phyloP scores from a whole-genome alignment of 2,888 invertebrate species.

The Eupithecia tripunctaria region DNA sequence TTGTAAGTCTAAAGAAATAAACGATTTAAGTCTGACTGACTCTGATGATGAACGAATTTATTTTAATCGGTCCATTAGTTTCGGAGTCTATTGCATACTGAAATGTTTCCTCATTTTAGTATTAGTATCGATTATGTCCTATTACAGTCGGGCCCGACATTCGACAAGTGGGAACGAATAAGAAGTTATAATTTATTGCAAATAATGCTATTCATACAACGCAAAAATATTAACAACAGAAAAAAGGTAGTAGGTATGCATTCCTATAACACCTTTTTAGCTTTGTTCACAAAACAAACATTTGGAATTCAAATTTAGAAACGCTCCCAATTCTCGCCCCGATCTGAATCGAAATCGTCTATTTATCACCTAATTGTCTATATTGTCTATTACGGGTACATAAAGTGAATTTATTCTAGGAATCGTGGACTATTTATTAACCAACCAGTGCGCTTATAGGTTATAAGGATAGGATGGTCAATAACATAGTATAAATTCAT shows the following conservation, averaged over 20 bases:
- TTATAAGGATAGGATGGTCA: conserved; percentile 10
- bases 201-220: background rate
- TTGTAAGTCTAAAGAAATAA: no score
- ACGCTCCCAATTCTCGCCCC: conserved; percentile 5
- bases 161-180: no score
- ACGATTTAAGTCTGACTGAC: no score
- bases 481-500: conserved; percentile 15
- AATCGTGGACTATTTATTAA: conserved; percentile 42
- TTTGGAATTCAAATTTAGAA: conserved; percentile 7
- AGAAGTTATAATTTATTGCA: background rate
- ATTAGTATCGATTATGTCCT: no score
- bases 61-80: no score
- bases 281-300: conserved; percentile 6
- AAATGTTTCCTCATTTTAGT: no score
- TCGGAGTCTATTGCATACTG: no score
- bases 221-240: background rate
- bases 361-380: conserved; percentile 29
- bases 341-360: conserved; percentile 24
- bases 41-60: no score
- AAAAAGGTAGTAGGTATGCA: background rate
- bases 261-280: background rate
- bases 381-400: conserved; percentile 21
- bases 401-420: conserved; percentile 34
- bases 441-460: conserved; percentile 32
- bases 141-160: no score